Evolutionary conservation across 1,140 invertebrate genomes (phyloP).

Genomic region (Lepidurus apus): DNA sequence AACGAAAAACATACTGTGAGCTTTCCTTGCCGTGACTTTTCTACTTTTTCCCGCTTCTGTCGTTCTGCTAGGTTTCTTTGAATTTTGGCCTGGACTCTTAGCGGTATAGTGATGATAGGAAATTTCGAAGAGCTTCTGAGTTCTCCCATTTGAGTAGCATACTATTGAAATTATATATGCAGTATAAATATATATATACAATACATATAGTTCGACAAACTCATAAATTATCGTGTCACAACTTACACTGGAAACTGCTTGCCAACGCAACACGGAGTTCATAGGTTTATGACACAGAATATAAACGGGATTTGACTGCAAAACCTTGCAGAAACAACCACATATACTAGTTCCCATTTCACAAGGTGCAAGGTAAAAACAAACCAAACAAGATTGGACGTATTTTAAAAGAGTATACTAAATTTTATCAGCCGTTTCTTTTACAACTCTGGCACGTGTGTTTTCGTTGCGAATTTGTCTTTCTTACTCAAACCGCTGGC

Average conservation of each 20-base stretch:
- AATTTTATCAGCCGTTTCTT: not conserved
- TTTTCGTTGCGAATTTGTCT: not conserved
- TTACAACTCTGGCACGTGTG: not conserved
- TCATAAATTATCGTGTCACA: not conserved
- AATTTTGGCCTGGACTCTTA: slow-evolving; percentile 28
- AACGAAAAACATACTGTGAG: not conserved
- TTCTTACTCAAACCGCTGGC: not conserved
- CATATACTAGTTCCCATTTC: not conserved
- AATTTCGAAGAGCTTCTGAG: not conserved
- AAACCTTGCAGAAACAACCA: not conserved
- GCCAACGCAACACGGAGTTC: not conserved
- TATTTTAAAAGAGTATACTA: not conserved
- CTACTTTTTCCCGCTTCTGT: slow-evolving; percentile 24
- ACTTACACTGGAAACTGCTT: not conserved
- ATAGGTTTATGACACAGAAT: not conserved
- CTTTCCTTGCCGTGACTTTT: slow-evolving; percentile 26
- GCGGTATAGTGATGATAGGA: slow-evolving; percentile 28
- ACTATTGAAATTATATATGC: not conserved
- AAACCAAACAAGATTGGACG: not conserved
- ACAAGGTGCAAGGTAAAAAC: not conserved
- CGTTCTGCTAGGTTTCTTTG: slow-evolving; percentile 15
- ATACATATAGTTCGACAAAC: not conserved
- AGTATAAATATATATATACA: no score
- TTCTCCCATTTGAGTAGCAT: not conserved
- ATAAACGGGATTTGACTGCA: not conserved